Evolutionary conservation across 1,140 invertebrate genomes (phyloP), one percentile per base, ranked within the genome.

Genomic region (Drosophila mayri): DNA sequence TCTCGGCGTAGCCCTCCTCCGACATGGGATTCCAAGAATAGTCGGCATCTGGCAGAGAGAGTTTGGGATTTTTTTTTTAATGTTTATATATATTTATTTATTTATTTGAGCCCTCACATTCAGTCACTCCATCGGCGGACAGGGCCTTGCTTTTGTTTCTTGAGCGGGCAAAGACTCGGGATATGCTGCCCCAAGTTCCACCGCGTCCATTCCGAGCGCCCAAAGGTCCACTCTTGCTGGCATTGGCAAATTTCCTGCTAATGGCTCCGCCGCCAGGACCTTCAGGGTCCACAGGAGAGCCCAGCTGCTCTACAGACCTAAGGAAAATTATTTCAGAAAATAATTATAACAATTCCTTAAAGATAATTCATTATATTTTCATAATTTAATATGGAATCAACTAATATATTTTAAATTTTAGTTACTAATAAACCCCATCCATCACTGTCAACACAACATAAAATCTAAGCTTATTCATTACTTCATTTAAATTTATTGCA

Each of bases 1-100:
- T 97, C 87, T 97, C 97, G 35, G 96, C 95, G 84, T 97, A 97
- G 63, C 96, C 96, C 90, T 97, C 97, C 82, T 97, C 96, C 6
- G 96, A 96, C 16, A 98, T 93, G 0, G 97, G 97, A 10, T 96
- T 97, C 95, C 96, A 97, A 22, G 94, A 81, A 55, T 91, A 92
- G 47, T 93, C 92, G 38, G 73, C 71, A 70, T 88, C 76, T 90
- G 49, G 10, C 0, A 50, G 10, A 5, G 10, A 10, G 10, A 6
- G n/a, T 12, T 2, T 11, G 11, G n/a, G 0, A 8, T 32, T 20
- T 52, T 40, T 16, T 14, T 37, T 9, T 9, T 14, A n/a, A n/a
- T n/a, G n/a, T n/a, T n/a, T n/a, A n/a, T n/a, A n/a, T n/a, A 28
- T 9, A 32, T 52, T 40, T n/a, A 5, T 7, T 35, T 8, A 16